A percentile compares a stretch with the other conserved stretches of the same genome.
These are phyloP conservation scores for Steinernema scapterisci DNA, from an alignment of 2,888 invertebrate genomes.

Conservation along the genomic window DNA sequence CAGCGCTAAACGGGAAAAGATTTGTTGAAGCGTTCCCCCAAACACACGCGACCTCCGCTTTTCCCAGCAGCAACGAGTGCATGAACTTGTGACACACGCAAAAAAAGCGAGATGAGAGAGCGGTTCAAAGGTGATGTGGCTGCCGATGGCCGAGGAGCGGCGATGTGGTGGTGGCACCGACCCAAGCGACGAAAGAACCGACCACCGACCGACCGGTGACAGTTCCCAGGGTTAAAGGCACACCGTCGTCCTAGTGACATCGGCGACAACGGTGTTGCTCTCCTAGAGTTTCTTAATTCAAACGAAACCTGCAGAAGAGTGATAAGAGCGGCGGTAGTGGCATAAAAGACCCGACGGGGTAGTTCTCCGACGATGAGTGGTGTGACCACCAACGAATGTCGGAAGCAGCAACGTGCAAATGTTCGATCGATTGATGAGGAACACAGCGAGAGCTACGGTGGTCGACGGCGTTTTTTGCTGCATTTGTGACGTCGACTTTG, in stretches of 20 bases:
- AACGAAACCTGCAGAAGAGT: neutral
- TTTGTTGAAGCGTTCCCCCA: too few species aligned
- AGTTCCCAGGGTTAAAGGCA: too few species aligned
- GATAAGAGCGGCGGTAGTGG: neutral
- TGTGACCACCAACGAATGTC: slow-evolving; percentile 10
- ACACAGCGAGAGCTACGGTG: neutral
- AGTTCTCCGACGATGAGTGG: neutral
- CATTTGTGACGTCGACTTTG: too few species aligned
- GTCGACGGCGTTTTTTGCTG: neutral
- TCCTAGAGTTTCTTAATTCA: neutral
- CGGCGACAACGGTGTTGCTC: too few species aligned
- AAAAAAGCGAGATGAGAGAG: too few species aligned
- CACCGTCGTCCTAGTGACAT: too few species aligned
- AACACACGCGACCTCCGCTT: too few species aligned
- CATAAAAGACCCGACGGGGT: slow-evolving; percentile 5
- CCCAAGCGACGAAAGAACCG: neutral
- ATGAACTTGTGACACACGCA: too few species aligned
- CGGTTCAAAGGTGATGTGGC: too few species aligned
- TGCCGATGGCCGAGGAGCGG: neutral
- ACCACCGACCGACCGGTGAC: too few species aligned
- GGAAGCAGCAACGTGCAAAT: neutral
- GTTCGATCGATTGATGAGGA: slow-evolving; percentile 14
- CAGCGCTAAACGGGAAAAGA: too few species aligned
- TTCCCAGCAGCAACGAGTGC: too few species aligned
- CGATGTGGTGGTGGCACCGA: neutral